Conservation (phyloP, 1,140 invertebrate species). For the Anastrepha ludens region DNA sequence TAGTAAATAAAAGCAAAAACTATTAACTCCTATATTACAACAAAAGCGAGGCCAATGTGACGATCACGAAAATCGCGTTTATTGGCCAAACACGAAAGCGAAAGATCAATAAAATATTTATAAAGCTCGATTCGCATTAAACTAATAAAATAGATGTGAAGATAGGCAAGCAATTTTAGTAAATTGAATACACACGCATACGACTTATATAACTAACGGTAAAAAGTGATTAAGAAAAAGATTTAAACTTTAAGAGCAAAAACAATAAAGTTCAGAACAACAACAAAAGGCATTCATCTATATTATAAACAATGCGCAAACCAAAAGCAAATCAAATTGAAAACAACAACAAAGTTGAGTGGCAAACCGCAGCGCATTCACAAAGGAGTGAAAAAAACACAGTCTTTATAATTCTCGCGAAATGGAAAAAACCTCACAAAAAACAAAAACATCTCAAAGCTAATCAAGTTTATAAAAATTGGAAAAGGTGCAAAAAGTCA, state of each 20-base stretch:
- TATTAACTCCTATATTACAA: neutral
- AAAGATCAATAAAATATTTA: neutral
- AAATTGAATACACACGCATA: neutral
- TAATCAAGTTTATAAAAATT: conserved; percentile 49
- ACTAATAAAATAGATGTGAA: neutral
- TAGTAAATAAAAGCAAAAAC: neutral
- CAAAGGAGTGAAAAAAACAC: neutral
- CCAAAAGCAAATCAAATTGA: neutral
- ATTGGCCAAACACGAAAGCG: conserved; percentile 13
- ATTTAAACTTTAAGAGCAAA: no score
- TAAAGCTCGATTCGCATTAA: neutral
- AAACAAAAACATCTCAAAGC: neutral
- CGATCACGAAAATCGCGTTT: conserved; percentile 26
- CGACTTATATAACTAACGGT: neutral
- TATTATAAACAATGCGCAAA: neutral
- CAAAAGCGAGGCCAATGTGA: conserved; percentile 35
- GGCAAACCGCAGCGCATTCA: neutral
- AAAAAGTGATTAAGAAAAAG: no score
- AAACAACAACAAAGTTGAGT: neutral
- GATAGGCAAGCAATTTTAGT: neutral
- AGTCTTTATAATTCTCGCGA: neutral
- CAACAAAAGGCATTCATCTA: neutral
- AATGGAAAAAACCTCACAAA: neutral
- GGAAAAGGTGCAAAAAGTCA: conserved; percentile 3
- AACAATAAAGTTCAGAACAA: neutral